Evolutionary conservation across 2,888 invertebrate species (phyloP).

Genomic region (Drosophila acutilabella): DNA sequence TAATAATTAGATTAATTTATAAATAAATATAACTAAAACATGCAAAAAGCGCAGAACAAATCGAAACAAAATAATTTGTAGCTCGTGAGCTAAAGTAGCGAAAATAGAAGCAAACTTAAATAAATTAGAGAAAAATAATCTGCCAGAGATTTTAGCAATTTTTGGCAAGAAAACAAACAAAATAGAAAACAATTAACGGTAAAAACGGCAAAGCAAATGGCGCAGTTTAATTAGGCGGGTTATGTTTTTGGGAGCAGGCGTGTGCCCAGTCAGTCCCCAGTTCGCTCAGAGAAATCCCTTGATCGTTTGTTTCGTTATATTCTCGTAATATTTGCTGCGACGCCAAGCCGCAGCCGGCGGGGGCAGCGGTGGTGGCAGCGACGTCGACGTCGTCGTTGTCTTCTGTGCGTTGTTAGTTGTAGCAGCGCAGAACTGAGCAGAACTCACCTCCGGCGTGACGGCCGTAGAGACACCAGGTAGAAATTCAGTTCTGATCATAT

Average conservation of each 20-base stretch:
- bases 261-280: neutral
- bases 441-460: conserved; percentile 83
- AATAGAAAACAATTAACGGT: conserved; percentile 25
- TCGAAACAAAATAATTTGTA: conserved; percentile 27
- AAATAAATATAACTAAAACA: conserved; percentile 57
- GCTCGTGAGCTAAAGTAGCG: conserved; percentile 59
- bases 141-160: conserved; percentile 54
- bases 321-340: conserved; percentile 86
- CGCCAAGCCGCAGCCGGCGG: conserved; percentile 85
- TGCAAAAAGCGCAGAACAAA: conserved; percentile 40
- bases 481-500: conserved; percentile 72
- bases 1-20: conserved; percentile 27
- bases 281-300: conserved; percentile 86
- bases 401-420: conserved; percentile 56
- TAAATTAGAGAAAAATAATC: conserved; percentile 37
- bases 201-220: conserved; percentile 62
- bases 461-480: conserved; percentile 56
- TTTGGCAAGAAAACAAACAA: conserved; percentile 62
- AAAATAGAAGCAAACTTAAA: conserved; percentile 34
- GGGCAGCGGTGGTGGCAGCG: conserved; percentile 43
- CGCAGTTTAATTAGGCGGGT: conserved; percentile 65
- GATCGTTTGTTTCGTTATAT: conserved; percentile 87
- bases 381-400: conserved; percentile 44
- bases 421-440: conserved; percentile 39
- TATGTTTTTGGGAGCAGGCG: conserved; percentile 5